Base-by-base conservation (phyloP, 1,140 invertebrate genomes). In the Drosophila nigromelanica region DNA sequence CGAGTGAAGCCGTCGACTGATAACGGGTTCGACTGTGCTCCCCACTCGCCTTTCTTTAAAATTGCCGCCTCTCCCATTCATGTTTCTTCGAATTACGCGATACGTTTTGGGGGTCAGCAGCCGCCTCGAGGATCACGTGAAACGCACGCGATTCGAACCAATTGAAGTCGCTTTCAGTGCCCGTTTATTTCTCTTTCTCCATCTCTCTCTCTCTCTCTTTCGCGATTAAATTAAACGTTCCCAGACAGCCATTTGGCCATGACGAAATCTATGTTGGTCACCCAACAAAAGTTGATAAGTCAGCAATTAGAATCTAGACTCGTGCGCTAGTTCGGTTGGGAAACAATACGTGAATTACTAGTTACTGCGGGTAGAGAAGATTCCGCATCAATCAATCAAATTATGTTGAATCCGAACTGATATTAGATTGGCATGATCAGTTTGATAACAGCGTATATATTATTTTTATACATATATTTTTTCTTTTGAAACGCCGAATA, bases 101-200 rank as follows among this genome's bases (percentile, higher is more conserved):
- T 35, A 27, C 10, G 18, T 10, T 45, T 48, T 37, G 39, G 39
- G 35, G 48, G 27, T 48, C 42, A 48, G 27, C 5, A n/a, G 33
- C 21, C 12, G 27, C 14, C 10, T 39, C 10, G 33, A 8, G 50
- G 40, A 78, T 75, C 72, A 78, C 76, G 76, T 78, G 67, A 78
- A 78, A 40, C 50, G 45, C 76, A 78, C 76, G 61, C 76, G 76
- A 75, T 47, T n/a, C 11, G 8, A 39, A 42, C 7, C 6, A 35
- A 10, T 10, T 27, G 6, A 27, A 27, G 27, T 27, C 27, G 27
- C 27, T 35, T 35, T 35, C 51, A 12, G 18, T 14, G 39, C 48
- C 35, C 40, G 45, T 61, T 55, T 55, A 4, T 18, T 24, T 52
- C 12, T 12, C 33, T 8, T 35, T 6, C 6, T 33, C 21, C 5